Evolutionary conservation across 2,888 invertebrate species (phyloP).

Genomic region (Athalia circularis): DNA sequence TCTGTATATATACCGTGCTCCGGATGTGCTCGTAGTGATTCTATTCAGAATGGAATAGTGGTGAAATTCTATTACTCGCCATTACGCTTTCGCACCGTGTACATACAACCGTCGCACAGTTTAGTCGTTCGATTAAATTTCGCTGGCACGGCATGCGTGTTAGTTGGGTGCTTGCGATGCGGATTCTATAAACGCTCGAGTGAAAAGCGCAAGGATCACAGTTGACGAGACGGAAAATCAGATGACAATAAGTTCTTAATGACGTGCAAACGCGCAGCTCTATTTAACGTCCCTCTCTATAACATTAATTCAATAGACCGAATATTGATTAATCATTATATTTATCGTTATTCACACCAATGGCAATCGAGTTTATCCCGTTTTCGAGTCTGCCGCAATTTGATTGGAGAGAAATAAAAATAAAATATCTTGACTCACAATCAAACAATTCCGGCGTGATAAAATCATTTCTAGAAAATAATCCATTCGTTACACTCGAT

Average conservation of each 20-base stretch:
- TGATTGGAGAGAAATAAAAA: no score
- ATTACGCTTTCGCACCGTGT: slow-evolving; percentile 36
- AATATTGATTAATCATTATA: slow-evolving; percentile 15
- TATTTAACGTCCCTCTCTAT: neutral
- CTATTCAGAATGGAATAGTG: slow-evolving; percentile 29
- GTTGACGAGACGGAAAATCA: slow-evolving; percentile 33
- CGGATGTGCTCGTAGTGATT: slow-evolving; percentile 31
- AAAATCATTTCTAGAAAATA: no score
- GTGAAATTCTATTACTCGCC: slow-evolving; percentile 44
- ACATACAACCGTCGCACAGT: neutral
- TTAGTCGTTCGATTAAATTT: slow-evolving; percentile 40
- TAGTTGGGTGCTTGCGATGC: neutral
- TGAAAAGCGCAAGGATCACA: neutral
- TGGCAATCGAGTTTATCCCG: no score
- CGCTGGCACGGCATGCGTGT: slow-evolving; percentile 21
- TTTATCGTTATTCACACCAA: neutral
- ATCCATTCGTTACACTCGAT: no score
- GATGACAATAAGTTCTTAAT: slow-evolving; percentile 41
- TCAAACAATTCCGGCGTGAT: no score
- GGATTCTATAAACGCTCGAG: neutral
- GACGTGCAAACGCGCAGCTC: slow-evolving; percentile 3
- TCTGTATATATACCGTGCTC: neutral
- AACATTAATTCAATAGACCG: neutral
- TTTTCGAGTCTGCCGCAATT: no score
- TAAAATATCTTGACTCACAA: no score